Conservation (phyloP, 2,888 invertebrate genomes). For the Melikaiella ostensackeni region DNA sequence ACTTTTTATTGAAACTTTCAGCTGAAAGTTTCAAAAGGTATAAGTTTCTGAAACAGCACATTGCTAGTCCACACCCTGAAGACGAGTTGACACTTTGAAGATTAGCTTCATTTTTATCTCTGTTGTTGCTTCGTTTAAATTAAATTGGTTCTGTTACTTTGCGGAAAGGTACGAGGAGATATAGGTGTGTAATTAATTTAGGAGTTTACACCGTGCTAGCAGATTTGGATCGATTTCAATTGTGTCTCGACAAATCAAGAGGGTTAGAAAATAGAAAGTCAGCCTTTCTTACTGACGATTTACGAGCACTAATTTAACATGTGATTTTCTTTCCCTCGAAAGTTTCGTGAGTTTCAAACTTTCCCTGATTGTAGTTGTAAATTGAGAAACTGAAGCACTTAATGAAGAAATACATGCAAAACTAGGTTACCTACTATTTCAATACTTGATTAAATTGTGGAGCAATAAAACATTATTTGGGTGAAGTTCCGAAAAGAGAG, state of each 20-base stretch:
- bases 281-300: background rate
- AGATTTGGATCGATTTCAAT: constrained; percentile 18
- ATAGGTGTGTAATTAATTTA: constrained; percentile 29
- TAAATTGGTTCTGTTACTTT: constrained; percentile 31
- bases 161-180: background rate
- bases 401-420: background rate
- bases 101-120: constrained; percentile 37
- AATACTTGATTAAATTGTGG: too few relatives aligned
- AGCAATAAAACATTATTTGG: too few relatives aligned
- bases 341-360: background rate
- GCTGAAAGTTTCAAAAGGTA: too few relatives aligned
- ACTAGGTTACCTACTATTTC: background rate
- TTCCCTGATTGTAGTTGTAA: background rate
- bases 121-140: constrained; percentile 23
- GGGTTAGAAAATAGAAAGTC: background rate
- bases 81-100: constrained; percentile 22
- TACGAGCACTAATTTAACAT: background rate
- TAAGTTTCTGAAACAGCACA: too few relatives aligned
- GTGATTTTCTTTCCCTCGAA: background rate
- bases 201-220: constrained; percentile 16
- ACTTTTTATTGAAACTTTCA: too few relatives aligned
- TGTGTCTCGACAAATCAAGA: background rate
- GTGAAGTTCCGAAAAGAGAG: too few relatives aligned
- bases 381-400: background rate
- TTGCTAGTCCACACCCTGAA: background rate